Evolutionary conservation across 2,888 invertebrate species (phyloP).

Genomic region (Meandrusa payeni): DNA sequence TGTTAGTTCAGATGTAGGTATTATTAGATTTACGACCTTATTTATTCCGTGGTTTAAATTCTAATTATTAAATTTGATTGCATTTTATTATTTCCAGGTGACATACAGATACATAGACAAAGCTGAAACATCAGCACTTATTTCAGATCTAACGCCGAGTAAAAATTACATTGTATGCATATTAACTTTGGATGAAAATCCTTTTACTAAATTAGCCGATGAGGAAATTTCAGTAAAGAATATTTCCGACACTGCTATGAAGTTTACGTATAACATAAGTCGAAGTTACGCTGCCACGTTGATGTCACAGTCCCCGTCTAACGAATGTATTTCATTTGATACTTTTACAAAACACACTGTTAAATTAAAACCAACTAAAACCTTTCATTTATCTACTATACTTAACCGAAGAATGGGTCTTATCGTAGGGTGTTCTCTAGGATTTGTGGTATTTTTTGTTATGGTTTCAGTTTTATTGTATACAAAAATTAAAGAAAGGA

Average conservation of each 20-base stretch:
- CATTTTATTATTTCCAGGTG: slow-evolving; percentile 57
- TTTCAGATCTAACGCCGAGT: slow-evolving; percentile 55
- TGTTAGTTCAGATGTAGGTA: slow-evolving; percentile 50
- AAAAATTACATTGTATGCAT: slow-evolving; percentile 66
- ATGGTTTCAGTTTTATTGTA: slow-evolving; percentile 70
- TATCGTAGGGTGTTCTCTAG: slow-evolving; percentile 71
- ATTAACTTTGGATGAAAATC: slow-evolving; percentile 58
- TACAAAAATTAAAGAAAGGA: slow-evolving; percentile 72
- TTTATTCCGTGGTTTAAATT: no score
- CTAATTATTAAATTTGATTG: no score
- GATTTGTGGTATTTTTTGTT: slow-evolving; percentile 68
- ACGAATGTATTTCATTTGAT: slow-evolving; percentile 69
- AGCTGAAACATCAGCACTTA: slow-evolving; percentile 57
- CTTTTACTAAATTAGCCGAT: slow-evolving; percentile 40
- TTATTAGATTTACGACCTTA: slow-evolving; percentile 6
- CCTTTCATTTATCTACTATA: slow-evolving; percentile 53
- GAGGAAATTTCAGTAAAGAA: slow-evolving; percentile 46
- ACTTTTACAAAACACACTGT: slow-evolving; percentile 56
- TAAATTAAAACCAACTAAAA: slow-evolving; percentile 51
- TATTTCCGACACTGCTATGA: slow-evolving; percentile 44
- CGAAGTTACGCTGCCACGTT: slow-evolving; percentile 60
- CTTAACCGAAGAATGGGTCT: slow-evolving; percentile 69
- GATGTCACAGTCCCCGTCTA: slow-evolving; percentile 63
- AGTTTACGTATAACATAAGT: slow-evolving; percentile 51
- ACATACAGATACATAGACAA: slow-evolving; percentile 62